Evolutionary conservation across 2,797 vertebrate genomes (phyloP).

Genomic region (Notamacropus eugenii): DNA sequence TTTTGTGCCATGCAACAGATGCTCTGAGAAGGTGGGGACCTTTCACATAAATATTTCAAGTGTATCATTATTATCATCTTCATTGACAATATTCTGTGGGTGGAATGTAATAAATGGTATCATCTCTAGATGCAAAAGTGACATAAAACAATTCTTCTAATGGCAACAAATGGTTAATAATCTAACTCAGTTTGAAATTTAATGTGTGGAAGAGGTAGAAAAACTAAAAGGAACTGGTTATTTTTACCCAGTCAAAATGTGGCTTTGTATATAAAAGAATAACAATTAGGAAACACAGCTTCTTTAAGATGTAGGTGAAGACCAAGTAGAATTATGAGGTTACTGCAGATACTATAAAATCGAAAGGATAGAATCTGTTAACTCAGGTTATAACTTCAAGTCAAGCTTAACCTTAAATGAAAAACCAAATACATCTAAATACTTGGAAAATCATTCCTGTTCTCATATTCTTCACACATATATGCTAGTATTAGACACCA

Average conservation of each 20-base stretch:
- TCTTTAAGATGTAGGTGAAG: conserved; percentile 40
- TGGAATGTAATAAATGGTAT: background rate
- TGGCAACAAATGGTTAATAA: conserved; percentile 15
- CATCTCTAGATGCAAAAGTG: conserved; percentile 52
- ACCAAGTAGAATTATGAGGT: conserved; percentile 13
- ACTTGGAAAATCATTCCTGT: background rate
- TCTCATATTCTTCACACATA: conserved; percentile 34
- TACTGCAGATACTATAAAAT: background rate
- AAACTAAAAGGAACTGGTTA: conserved; percentile 1
- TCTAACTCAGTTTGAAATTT: conserved; percentile 35
- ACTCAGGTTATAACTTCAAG: conserved; percentile 18
- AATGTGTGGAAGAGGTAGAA: background rate
- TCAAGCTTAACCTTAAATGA: conserved; percentile 9
- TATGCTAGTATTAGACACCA: background rate
- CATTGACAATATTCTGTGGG: conserved; percentile 1
- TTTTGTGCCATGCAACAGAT: conserved; percentile 66
- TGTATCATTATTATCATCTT: conserved; percentile 31
- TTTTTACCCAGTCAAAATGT: background rate
- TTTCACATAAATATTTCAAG: conserved; percentile 48
- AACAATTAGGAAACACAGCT: background rate
- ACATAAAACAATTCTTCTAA: background rate
- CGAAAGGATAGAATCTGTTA: conserved; percentile 6
- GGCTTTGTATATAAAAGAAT: background rate
- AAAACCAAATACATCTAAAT: conserved; percentile 4
- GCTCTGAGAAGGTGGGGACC: conserved; percentile 40